Percentiles rank a stretch among this genome's conserved stretches.
Evolutionary conservation across 2,888 invertebrate genomes (phyloP).

Genomic region (Timema podura): DNA sequence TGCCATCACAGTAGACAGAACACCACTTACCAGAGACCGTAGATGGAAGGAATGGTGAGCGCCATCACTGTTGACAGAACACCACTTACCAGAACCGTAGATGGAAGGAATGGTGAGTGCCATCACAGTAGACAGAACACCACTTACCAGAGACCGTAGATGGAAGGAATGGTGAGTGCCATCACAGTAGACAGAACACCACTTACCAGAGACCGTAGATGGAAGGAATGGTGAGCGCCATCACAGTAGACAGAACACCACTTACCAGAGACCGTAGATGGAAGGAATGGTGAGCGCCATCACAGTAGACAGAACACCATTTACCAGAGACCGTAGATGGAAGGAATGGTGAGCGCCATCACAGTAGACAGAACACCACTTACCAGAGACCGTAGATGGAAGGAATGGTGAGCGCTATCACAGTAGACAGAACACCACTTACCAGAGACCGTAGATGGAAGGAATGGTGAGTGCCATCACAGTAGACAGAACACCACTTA

Average conservation of each 20-base stretch:
- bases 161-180: conserved; percentile 95
- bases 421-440: conserved; percentile 80
- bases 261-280: conserved; percentile 94
- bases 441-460: conserved; percentile 97
- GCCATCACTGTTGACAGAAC: conserved; percentile 92
- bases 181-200: conserved; percentile 89
- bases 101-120: conserved; percentile 96
- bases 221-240: conserved; percentile 96
- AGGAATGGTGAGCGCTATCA: conserved; percentile 95
- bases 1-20: conserved; percentile 91
- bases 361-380: conserved; percentile 83
- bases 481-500: conserved; percentile 81
- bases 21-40: conserved; percentile 91
- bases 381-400: conserved; percentile 97
- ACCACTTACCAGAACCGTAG: conserved; percentile 93
- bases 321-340: conserved; percentile 96
- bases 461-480: conserved; percentile 96
- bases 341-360: conserved; percentile 96
- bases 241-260: conserved; percentile 85
- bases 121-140: conserved; percentile 89
- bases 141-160: conserved; percentile 94
- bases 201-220: conserved; percentile 94
- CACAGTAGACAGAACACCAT: conserved; percentile 82
- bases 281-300: conserved; percentile 98
- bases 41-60: conserved; percentile 94